Base-by-base conservation (phyloP, 2,888 invertebrate genomes). In the Ctena decussata region DNA sequence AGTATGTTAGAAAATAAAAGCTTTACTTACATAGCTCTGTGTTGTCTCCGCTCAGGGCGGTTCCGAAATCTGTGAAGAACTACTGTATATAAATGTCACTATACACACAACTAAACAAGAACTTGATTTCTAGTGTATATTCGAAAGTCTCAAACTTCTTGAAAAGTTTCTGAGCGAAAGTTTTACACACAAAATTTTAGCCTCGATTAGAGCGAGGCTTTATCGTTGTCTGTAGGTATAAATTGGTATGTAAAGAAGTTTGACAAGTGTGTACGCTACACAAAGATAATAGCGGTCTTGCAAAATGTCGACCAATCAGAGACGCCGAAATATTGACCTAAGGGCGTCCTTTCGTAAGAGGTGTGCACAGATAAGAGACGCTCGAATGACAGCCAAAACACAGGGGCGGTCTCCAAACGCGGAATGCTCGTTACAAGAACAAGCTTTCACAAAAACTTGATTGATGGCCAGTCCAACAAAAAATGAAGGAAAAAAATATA, bases 201-300 rank as follows among this genome's bases (percentile, higher is more conserved):
- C 65, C 65, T 65, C 65, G 65, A 35, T 65, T 65, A 24, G 35
- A 65, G 27, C 65, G 65, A 65, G 65, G 65, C 65, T 32, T 11
- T 53, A n/a, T 65, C 65, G 30, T 18, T 30, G 27, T 57, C 27
- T 24, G 27, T 57, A 21, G 27, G 27, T 24, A 24, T 57, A n/a
- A n/a, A 27, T 57, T 11, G 21, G 65, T 65, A 35, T 65, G 65
- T 35, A 35, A 12, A 65, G 65, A 21, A 15, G 18, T 35, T 65
- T 65, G 65, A 35, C 35, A 32, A 15, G 35, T 65, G 21, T 18
- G 18, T 35, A 65, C 32, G 18, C 35, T 65, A 65, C 65, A 65
- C 65, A 8, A 11, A 30, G 60, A 65, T 35, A 65, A 65, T 65
- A 15, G 21, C 35, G 65, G 65, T 57, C 27, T 65, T 35, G 27